Conservation (phyloP, 2,797 vertebrate genomes). For the Smutsia temminckii region DNA sequence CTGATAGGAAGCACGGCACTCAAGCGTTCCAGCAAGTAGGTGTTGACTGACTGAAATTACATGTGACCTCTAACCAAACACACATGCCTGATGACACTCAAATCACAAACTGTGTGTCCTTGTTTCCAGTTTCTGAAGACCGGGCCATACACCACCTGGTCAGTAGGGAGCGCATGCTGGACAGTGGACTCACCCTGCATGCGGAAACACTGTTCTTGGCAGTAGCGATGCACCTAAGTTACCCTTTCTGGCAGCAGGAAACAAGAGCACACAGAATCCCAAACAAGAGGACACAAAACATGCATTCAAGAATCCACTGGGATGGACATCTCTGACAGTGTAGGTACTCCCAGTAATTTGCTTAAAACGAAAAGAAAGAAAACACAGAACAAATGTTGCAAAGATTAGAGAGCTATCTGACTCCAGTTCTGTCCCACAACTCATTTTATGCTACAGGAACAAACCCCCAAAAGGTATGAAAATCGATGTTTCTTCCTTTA, state of each 20-base stretch:
- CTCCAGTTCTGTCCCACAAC: background rate
- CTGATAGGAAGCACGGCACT: background rate
- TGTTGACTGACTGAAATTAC: background rate
- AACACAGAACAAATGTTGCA: background rate
- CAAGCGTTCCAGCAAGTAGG: background rate
- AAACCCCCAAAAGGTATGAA: background rate
- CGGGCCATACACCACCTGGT: background rate
- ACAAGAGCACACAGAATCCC: background rate
- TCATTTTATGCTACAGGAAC: background rate
- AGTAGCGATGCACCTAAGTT: background rate
- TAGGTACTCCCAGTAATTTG: background rate
- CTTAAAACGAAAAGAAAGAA: background rate
- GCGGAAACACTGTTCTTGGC: background rate
- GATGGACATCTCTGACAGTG: background rate
- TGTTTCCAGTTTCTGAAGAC: too few relatives aligned
- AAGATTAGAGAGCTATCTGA: background rate
- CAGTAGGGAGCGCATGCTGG: too few relatives aligned
- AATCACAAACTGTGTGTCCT: accelerated
- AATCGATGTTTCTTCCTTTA: background rate
- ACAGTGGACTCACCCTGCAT: background rate
- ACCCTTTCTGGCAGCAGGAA: background rate
- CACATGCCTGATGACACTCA: accelerated
- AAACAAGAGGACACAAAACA: background rate
- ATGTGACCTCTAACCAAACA: background rate
- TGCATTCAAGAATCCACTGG: background rate